Percentiles rank a stretch among this genome's conserved stretches.
These are phyloP conservation scores for Halesus radiatus DNA, from an alignment of 1,140 invertebrate genomes.

Conservation along the genomic window DNA sequence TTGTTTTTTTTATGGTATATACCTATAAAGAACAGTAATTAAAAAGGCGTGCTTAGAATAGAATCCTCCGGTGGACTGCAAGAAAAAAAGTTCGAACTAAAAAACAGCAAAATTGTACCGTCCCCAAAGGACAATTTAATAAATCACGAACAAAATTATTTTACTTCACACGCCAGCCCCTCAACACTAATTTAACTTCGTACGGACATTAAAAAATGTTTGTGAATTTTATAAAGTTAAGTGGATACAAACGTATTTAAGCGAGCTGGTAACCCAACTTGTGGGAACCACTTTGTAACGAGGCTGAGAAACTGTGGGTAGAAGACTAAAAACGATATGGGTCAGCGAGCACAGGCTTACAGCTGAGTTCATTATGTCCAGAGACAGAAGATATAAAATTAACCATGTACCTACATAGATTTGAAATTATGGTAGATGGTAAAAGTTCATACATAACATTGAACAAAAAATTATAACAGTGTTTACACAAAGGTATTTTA, in stretches of 20 bases:
- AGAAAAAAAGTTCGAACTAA: no score
- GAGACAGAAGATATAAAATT: no score
- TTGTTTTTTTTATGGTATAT: no score
- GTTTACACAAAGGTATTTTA: no score
- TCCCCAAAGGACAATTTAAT: conserved; percentile 21
- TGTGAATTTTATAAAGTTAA: conserved; percentile 16
- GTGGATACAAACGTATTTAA: conserved; percentile 27
- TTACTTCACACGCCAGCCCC: conserved; percentile 5
- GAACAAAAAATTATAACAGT: no score
- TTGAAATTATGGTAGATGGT: no score
- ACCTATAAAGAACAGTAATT: no score
- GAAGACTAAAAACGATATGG: conserved; percentile 9
- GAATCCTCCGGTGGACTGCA: no score
- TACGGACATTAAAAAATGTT: neutral
- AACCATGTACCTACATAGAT: no score
- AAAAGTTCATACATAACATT: no score
- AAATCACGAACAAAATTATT: conserved; percentile 7
- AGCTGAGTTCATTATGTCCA: neutral
- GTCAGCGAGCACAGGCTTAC: conserved; percentile 2
- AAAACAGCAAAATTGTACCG: neutral
- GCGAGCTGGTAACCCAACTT: neutral
- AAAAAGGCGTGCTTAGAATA: no score
- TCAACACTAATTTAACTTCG: neutral
- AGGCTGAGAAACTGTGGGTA: conserved; percentile 7
- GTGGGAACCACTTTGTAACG: conserved; percentile 13